A percentile compares a stretch with the other conserved stretches of the same genome.
Conservation (phyloP, 30 jellyfish, hydroid and myxozoan species). For the Aurelia aurita region DNA sequence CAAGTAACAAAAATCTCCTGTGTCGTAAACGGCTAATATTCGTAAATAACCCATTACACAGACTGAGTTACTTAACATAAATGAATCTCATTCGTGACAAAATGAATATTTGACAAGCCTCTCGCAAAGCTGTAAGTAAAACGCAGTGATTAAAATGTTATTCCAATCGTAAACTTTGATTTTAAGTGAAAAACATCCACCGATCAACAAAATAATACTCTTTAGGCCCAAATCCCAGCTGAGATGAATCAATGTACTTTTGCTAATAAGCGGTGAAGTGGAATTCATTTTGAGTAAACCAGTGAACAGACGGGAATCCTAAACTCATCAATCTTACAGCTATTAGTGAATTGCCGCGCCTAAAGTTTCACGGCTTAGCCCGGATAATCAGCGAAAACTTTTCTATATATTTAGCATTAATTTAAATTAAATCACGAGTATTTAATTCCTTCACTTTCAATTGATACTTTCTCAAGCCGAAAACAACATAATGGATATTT, state of each 20-base stretch:
- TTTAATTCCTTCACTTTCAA: constrained; percentile 30
- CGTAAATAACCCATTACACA: constrained; percentile 7
- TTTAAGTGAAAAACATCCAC: constrained; percentile 3
- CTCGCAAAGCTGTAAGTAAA: constrained; percentile 25
- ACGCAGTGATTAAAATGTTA: constrained; percentile 5
- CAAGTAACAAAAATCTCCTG: no score
- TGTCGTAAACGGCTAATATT: no score
- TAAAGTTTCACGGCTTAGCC: constrained; percentile 32
- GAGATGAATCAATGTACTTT: constrained; percentile 43
- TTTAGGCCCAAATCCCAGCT: constrained; percentile 16
- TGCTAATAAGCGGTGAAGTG: constrained; percentile 33
- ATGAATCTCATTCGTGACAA: constrained; percentile 49
- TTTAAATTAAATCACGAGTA: constrained; percentile 63
- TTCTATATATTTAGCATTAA: constrained; percentile 66
- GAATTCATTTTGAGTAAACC: constrained; percentile 43
- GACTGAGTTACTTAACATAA: constrained; percentile 23
- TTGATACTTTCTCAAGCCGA: constrained; percentile 77
- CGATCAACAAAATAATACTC: constrained; percentile 21
- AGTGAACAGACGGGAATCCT: constrained; percentile 45
- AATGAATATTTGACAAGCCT: constrained; percentile 54
- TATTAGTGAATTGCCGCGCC: constrained; percentile 54
- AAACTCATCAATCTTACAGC: constrained; percentile 45
- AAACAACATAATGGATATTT: constrained; percentile 72
- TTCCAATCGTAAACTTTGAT: constrained; percentile 5
- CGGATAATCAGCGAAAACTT: constrained; percentile 41